Conservation (phyloP, 2,888 invertebrate genomes). For the Bugulina stolonifera region DNA sequence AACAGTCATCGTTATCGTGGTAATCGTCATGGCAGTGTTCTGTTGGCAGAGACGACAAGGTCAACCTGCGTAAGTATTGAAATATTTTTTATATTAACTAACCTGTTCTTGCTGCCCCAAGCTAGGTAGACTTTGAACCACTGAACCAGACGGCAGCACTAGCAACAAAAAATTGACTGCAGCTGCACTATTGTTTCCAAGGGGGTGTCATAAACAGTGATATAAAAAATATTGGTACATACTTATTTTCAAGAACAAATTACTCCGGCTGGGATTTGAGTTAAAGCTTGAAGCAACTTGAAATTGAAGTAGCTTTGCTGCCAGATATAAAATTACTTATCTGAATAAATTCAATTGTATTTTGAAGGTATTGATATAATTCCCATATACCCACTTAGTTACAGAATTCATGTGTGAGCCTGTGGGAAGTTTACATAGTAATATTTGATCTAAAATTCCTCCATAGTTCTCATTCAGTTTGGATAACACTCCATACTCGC, state of each 20-base stretch:
- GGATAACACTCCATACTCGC: not conserved
- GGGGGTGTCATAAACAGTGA: too few relatives aligned
- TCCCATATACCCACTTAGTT: not conserved
- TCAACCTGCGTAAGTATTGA: not conserved
- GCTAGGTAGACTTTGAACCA: too few relatives aligned
- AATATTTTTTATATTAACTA: too few relatives aligned
- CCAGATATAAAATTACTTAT: not conserved
- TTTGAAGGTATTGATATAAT: not conserved
- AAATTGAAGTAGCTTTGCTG: not conserved
- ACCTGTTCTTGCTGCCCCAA: too few relatives aligned
- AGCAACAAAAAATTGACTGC: too few relatives aligned
- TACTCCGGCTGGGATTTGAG: too few relatives aligned
- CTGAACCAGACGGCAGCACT: too few relatives aligned
- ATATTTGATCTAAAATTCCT: not conserved
- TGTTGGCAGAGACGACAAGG: conserved; percentile 18
- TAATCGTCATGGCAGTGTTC: conserved; percentile 12
- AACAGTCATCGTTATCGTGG: conserved; percentile 13
- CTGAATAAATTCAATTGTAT: not conserved
- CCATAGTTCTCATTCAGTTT: not conserved
- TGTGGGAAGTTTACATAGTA: not conserved
- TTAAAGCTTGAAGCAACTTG: too few relatives aligned
- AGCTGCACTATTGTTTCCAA: too few relatives aligned
- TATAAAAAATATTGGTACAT: too few relatives aligned
- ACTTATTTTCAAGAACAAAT: too few relatives aligned
- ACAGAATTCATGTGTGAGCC: not conserved